Conservation (phyloP, 2,888 invertebrate genomes). For the Euproctis similis region DNA sequence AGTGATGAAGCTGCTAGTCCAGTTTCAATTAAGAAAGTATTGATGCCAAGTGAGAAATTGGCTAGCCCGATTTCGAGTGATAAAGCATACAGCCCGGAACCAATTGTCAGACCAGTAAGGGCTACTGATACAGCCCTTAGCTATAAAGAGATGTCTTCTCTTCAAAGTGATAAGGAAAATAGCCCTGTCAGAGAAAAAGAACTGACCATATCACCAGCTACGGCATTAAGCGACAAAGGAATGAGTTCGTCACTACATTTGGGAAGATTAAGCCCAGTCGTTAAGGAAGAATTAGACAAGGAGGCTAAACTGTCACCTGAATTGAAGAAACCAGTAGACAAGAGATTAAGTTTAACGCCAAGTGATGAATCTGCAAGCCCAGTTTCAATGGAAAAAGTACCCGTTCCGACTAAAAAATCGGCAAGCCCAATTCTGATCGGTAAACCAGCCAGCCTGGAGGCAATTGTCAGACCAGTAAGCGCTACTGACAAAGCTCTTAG, state of each 20-base stretch:
- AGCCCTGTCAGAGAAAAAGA: too few species aligned
- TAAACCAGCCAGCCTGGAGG: too few species aligned
- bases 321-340: too few species aligned
- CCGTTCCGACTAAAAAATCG: not conserved
- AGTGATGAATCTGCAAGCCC: constrained; percentile 1
- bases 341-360: too few species aligned
- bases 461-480: not conserved
- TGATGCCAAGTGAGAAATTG: constrained; percentile 1
- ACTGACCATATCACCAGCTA: not conserved
- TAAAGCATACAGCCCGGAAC: not conserved
- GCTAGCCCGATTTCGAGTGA: not conserved
- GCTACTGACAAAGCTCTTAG: constrained; percentile 4
- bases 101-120: not conserved
- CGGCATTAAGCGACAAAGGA: not conserved
- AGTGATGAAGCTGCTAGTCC: too few species aligned
- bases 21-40: constrained; percentile 2
- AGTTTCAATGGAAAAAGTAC: not conserved
- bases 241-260: constrained; percentile 1
- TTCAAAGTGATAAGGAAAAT: not conserved
- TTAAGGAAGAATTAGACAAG: too few species aligned
- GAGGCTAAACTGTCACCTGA: too few species aligned
- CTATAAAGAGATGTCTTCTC: not conserved
- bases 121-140: not conserved
- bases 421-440: too few species aligned
- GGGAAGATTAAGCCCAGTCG: constrained; percentile 3